A percentile compares a stretch with the other conserved stretches of the same genome.
phyloP scores from a whole-genome alignment of 2,888 invertebrate species.

The Aspidiotus destructor region DNA sequence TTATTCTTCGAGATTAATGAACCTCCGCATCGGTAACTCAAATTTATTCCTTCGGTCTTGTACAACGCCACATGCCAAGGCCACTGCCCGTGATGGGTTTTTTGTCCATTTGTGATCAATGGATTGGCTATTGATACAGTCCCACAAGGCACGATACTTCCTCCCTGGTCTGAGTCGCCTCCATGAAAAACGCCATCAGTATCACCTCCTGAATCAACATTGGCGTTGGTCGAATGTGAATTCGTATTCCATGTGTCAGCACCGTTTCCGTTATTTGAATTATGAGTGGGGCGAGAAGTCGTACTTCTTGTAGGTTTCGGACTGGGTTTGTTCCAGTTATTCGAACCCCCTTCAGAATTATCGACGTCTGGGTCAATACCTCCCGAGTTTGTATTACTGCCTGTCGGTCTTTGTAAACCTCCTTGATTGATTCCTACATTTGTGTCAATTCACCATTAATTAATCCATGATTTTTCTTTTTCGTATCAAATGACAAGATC shows the following conservation, averaged over 20 bases:
- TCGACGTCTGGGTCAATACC: too few relatives aligned
- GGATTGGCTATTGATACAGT: slow-evolving; percentile 43
- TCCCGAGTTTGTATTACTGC: too few relatives aligned
- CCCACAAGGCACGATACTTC: slow-evolving; percentile 17
- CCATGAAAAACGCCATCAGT: neutral
- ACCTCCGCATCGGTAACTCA: slow-evolving; percentile 55
- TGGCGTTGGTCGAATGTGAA: neutral
- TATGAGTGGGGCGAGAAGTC: too few relatives aligned
- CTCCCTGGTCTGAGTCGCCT: neutral
- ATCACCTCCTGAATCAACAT: slow-evolving; percentile 5
- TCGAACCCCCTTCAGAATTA: too few relatives aligned
- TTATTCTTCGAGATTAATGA: slow-evolving; percentile 50
- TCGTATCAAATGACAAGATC: too few relatives aligned
- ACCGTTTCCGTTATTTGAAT: too few relatives aligned
- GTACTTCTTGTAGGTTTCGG: too few relatives aligned
- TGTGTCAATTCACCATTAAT: too few relatives aligned
- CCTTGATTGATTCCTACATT: too few relatives aligned
- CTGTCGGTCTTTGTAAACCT: too few relatives aligned
- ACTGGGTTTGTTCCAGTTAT: too few relatives aligned
- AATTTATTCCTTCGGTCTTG: slow-evolving; percentile 44
- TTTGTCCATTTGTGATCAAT: slow-evolving; percentile 51
- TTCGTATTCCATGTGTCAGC: neutral
- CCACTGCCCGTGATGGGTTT: slow-evolving; percentile 53
- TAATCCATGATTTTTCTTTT: too few relatives aligned
- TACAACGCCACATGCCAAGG: slow-evolving; percentile 60